Evolutionary conservation across 1,140 invertebrate genomes (phyloP), one percentile per base, ranked within the genome.

Genomic region (fruit fly (Drosophila melanogaster)): DNA sequence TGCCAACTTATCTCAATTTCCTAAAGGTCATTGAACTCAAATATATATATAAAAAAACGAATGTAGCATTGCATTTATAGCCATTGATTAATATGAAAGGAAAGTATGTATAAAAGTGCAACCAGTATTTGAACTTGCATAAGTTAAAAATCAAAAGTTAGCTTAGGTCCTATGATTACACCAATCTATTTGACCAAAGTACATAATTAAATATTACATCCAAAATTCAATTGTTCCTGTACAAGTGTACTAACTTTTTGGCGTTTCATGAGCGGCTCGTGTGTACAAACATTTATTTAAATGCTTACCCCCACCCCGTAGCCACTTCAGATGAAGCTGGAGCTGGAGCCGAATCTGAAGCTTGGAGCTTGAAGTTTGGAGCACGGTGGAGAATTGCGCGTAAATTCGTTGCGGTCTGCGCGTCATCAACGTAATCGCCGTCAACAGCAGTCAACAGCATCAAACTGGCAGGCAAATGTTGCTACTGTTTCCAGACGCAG

Each of bases 401-500:
- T 89, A 89, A 89, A 89, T 89, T 89, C 79, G 84, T 89, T 89
- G 84, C 84, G 84, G 84, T 89, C 80, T 79, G 79, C 84, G 84
- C 79, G 84, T 89, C 84, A 89, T 89, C 84, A 89, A 89, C 84
- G 77, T 89, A 89, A 89, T 89, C 84, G 79, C 84, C 84, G 84
- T 87, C 83, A 87, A 87, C 83, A 79, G 83, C 83, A 86, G 79
- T 87, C 83, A 89, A 89, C 83, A 83, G 78, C 84, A 87, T 87
- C 79, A 87, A 87, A 87, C 84, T 89, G 84, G 72, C 84, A 89
- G 64, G 77, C 73, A 80, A 83, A 89, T 70, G 84, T 89, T 89
- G 84, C 84, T 89, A 89, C 84, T 89, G 84, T 89, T 89, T 89
- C 64, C 75, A 84, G 57, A 51, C 64, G 59, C 46, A 64, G 59